A percentile compares a stretch with the other conserved stretches of the same genome.
phyloP scores from a whole-genome alignment of 2,888 invertebrate species.

The Athalia circularis region DNA sequence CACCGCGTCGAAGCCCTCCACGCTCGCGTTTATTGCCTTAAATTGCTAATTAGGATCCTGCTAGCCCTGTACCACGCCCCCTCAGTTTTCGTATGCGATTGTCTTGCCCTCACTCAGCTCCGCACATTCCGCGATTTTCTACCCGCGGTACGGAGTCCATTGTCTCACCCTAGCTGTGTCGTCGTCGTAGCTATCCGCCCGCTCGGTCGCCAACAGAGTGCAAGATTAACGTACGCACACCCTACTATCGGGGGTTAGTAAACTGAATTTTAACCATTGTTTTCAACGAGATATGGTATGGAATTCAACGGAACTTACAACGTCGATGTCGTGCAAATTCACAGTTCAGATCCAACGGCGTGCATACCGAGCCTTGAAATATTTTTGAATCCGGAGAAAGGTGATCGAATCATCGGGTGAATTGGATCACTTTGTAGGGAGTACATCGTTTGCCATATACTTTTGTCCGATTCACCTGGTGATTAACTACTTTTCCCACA shows the following conservation, averaged over 20 bases:
- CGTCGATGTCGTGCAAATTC: too few species aligned
- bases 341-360: background rate
- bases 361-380: too few species aligned
- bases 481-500: too few species aligned
- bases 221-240: constrained; percentile 17
- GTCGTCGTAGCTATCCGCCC: background rate
- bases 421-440: too few species aligned
- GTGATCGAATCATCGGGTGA: too few species aligned
- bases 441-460: too few species aligned
- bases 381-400: too few species aligned
- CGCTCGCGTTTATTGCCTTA: constrained; percentile 66
- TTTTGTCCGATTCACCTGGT: too few species aligned
- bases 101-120: constrained; percentile 52
- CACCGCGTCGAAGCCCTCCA: constrained; percentile 1
- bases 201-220: constrained; percentile 18
- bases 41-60: constrained; percentile 69
- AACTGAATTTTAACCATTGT: constrained; percentile 61
- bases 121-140: constrained; percentile 44
- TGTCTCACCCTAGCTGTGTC: constrained; percentile 27
- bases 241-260: background rate
- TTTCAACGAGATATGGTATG: constrained; percentile 57
- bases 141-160: constrained; percentile 6
- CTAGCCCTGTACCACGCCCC: constrained; percentile 30
- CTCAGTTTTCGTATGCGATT: constrained; percentile 57
- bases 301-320: constrained; percentile 50